Evolutionary conservation across 2,113 vertebrate genomes (phyloP), one percentile per base, ranked within the genome.

Genomic region (Poicephalus gulielmi): DNA sequence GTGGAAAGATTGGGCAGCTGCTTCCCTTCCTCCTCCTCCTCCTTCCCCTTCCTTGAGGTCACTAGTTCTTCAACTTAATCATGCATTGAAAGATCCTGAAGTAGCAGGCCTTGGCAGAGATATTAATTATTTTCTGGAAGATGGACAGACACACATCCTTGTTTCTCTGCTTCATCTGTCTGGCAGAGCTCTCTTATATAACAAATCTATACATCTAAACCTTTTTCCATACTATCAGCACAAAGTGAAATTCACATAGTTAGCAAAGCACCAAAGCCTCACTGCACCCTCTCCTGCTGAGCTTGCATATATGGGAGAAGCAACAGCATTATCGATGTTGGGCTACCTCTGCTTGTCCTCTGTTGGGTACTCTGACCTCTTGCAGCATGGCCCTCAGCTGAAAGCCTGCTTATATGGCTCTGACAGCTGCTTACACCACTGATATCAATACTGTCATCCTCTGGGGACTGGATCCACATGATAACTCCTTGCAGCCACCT

Each of bases 61-160:
- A 44, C 63, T 67, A 86, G 80, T 83, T 59, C 77, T 75, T 94
- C 87, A 49, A 17, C 11, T 87, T 83, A 92, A 77, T 77, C 41
- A 43, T 28, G 24, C n/a, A 52, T 17, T 53, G 82, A 91, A 46
- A 0, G 2, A 55, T 86, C 27, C 46, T 93, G 82, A 74, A 88
- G 71, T 64, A 90, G 71, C n/a, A 86, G 86, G 41, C 39, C 22
- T 64, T 30, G 67, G 49, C 60, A 92, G 80, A 86, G 73, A 59
- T 63, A 37, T 77, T 49, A 49, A 73, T 90, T 83, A 79, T 88
- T 88, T 94, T 92, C 73, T 81, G 80, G 31, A 78, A 64, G 47
- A 35, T 78, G 53, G 44, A 70, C 30, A 80, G n/a, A 57, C 33
- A 44, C 19, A 10, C n/a, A 39, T 68, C 60, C 80, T 60, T 47